Evolutionary conservation across 2,113 vertebrate species (phyloP).

Genomic region (Hemicordylus capensis): DNA sequence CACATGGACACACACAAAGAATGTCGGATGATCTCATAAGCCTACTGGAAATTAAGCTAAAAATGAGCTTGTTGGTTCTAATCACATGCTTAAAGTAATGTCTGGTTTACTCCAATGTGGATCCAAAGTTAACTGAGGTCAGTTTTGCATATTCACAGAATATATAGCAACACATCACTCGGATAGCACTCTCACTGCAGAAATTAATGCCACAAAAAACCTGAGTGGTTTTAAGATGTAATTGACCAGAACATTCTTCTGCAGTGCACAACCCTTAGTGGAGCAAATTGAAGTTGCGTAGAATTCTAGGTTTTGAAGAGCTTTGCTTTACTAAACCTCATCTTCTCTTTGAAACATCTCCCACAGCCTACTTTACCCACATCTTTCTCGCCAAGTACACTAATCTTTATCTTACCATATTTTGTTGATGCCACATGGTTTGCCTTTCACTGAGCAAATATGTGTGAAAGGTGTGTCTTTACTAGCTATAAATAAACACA

Average conservation of each 20-base stretch:
- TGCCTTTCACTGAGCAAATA: not conserved
- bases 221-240: not conserved
- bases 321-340: constrained; percentile 27
- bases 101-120: not conserved
- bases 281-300: not conserved
- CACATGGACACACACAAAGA: too few relatives aligned
- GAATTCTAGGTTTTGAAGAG: not conserved
- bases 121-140: not conserved
- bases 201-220: not conserved
- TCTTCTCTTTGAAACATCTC: not conserved
- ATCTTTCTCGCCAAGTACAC: not conserved
- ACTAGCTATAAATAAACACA: not conserved
- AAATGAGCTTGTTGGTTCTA: too few relatives aligned
- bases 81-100: too few relatives aligned
- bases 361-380: not conserved
- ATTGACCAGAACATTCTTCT: not conserved
- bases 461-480: constrained; percentile 15
- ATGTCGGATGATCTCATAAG: too few relatives aligned
- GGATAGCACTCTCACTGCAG: not conserved
- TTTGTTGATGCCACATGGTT: constrained; percentile 19
- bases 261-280: not conserved
- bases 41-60: too few relatives aligned
- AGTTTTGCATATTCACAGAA: not conserved
- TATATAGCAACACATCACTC: not conserved
- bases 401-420: constrained; percentile 32